A percentile compares a stretch with the other conserved stretches of the same genome.
These are phyloP conservation scores for Mystacides longicornis DNA, from an alignment of 2,888 invertebrate genomes.

Conservation along the genomic window DNA sequence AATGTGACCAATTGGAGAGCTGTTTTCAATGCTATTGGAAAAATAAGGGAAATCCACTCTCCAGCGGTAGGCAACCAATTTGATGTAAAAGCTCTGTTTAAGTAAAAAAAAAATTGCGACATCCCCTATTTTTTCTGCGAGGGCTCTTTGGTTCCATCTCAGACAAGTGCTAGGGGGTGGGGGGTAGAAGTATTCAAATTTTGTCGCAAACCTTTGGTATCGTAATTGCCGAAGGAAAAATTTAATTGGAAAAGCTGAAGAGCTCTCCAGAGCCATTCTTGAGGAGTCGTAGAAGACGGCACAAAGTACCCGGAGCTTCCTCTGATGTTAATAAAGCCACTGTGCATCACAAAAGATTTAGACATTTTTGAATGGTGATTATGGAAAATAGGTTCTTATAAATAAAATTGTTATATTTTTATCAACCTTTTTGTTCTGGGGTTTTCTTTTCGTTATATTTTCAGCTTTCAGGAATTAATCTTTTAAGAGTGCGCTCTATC, in stretches of 20 bases:
- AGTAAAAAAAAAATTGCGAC: not conserved
- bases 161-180: not conserved
- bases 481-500: too few species aligned
- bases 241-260: constrained; percentile 22
- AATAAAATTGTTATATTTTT: not conserved
- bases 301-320: not conserved
- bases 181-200: constrained; percentile 20
- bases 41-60: too few species aligned
- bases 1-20: too few species aligned
- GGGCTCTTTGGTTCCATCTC: not conserved
- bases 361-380: not conserved
- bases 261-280: constrained; percentile 8
- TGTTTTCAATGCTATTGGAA: too few species aligned
- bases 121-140: not conserved
- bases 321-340: constrained; percentile 13
- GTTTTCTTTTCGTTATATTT: too few species aligned
- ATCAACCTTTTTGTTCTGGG: too few species aligned
- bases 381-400: not conserved
- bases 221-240: constrained; percentile 21
- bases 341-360: constrained; percentile 3
- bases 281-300: not conserved
- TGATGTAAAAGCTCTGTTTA: not conserved
- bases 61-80: too few species aligned
- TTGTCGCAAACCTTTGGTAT: constrained; percentile 22
- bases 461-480: too few species aligned